These are phyloP conservation scores for Plodia interpunctella DNA, from an alignment of 1,140 invertebrate species.

Conservation along the genomic window DNA sequence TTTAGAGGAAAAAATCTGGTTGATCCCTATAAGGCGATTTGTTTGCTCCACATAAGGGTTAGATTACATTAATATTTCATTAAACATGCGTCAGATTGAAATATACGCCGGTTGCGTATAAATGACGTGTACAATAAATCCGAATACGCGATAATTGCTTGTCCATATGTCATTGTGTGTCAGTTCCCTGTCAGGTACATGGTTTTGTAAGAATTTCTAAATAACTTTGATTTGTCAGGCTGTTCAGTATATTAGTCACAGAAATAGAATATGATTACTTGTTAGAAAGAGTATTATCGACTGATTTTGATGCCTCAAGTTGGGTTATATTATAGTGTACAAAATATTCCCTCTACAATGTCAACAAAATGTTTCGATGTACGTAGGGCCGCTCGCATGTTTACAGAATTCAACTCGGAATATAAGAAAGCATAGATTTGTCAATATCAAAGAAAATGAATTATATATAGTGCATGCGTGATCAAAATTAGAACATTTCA, in stretches of 20 bases:
- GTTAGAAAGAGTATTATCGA: no score
- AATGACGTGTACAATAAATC: slow-evolving; percentile 44
- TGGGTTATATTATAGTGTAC: no score
- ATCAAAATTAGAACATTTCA: no score
- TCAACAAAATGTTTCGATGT: no score
- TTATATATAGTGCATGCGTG: no score
- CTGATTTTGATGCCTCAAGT: no score
- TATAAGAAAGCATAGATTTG: no score
- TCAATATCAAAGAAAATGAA: no score
- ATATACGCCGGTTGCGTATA: slow-evolving; percentile 32
- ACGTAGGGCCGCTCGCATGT: no score
- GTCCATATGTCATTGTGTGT: slow-evolving; percentile 11
- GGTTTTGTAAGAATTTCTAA: slow-evolving; percentile 3
- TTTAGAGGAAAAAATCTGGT: not conserved
- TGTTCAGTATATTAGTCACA: not conserved
- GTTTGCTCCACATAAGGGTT: slow-evolving; percentile 27
- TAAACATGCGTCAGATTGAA: slow-evolving; percentile 61
- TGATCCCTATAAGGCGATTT: not conserved
- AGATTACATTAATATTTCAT: slow-evolving; percentile 39
- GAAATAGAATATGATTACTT: no score
- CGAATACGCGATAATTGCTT: slow-evolving; percentile 24
- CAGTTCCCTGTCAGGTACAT: not conserved
- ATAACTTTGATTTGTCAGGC: not conserved
- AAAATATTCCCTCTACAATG: no score
- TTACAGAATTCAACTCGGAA: no score